These are phyloP conservation scores for Aphaenogaster floridana DNA, from an alignment of 1,140 invertebrate species.

Conservation along the genomic window DNA sequence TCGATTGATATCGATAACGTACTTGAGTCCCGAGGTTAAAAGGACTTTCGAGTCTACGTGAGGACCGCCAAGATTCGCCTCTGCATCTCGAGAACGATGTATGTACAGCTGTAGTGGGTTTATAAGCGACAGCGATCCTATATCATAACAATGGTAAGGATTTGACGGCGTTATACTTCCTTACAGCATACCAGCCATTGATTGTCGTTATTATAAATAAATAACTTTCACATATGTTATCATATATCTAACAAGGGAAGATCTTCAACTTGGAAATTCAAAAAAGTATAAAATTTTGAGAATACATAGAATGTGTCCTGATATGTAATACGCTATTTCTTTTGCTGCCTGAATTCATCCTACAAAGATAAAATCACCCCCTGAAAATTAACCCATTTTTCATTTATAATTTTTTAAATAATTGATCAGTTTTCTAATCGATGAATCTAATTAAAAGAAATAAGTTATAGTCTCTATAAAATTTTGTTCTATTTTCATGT, in stretches of 20 bases:
- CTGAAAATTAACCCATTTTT: too few species aligned
- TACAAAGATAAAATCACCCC: too few species aligned
- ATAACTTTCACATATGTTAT: background rate
- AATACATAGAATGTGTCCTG: too few species aligned
- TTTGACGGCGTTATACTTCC: background rate
- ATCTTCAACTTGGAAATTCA: too few species aligned
- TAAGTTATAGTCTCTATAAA: too few species aligned
- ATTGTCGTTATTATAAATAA: background rate
- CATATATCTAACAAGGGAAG: background rate
- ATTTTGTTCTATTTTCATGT: too few species aligned
- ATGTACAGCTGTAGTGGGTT: constrained; percentile 34
- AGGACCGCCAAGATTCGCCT: constrained; percentile 43
- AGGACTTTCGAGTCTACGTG: constrained; percentile 50
- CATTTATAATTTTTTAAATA: too few species aligned
- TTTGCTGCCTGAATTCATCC: too few species aligned
- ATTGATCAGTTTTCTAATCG: too few species aligned
- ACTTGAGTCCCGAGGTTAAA: constrained; percentile 58
- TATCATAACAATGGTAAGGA: constrained; percentile 3
- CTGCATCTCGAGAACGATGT: constrained; percentile 30
- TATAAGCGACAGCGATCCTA: background rate
- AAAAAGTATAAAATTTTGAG: too few species aligned
- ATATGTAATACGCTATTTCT: too few species aligned
- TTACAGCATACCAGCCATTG: background rate
- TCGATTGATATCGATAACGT: constrained; percentile 66
- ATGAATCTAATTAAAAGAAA: too few species aligned